Conservation (phyloP, 2,113 vertebrate genomes). For the Strix uralensis region DNA sequence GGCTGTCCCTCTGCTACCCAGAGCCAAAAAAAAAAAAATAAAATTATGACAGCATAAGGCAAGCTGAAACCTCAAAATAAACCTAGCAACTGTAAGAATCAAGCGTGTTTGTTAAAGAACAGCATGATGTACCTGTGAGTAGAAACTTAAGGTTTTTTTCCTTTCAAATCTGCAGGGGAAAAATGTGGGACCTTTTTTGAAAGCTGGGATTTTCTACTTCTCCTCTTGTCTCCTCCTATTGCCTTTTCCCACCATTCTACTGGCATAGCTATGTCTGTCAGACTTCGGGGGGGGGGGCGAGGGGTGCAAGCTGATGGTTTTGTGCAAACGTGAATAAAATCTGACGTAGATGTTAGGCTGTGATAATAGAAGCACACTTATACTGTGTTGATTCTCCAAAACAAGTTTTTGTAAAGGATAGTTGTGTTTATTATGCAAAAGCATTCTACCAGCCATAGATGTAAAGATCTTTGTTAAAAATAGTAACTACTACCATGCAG, state of each 20-base stretch:
- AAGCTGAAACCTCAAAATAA: neutral
- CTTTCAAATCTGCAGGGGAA: neutral
- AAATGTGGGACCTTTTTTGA: neutral
- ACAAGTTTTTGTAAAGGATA: neutral
- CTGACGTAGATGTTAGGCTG: neutral
- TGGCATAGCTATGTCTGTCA: neutral
- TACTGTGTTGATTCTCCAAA: neutral
- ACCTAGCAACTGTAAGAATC: neutral
- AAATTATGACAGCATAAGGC: neutral
- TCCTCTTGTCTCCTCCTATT: neutral
- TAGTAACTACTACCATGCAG: neutral
- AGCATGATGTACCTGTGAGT: neutral
- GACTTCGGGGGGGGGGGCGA: neutral
- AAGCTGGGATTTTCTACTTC: neutral
- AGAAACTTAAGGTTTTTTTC: neutral
- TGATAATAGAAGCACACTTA: neutral
- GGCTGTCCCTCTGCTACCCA: neutral
- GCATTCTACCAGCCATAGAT: neutral
- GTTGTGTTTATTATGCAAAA: neutral
- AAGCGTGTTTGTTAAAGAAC: neutral
- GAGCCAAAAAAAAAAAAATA: neutral
- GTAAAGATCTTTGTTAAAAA: neutral
- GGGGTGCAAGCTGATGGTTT: neutral
- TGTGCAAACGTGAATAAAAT: neutral
- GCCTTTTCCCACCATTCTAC: neutral